phyloP scores from a whole-genome alignment of 2,888 invertebrate species.

The Mesochorus sp. region DNA sequence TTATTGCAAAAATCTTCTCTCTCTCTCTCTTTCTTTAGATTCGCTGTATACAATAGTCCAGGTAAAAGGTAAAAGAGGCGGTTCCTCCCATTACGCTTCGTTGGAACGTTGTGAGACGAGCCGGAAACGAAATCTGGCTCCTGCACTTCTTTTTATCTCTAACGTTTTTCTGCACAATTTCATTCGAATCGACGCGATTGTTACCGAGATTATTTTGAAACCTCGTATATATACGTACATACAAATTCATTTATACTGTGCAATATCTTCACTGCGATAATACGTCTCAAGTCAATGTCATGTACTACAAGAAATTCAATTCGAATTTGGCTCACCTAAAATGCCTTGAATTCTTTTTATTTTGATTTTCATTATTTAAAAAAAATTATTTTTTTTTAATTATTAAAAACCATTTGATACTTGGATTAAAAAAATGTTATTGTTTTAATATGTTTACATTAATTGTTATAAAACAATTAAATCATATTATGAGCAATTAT shows the following conservation, averaged over 20 bases:
- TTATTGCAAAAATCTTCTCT: slow-evolving; percentile 13
- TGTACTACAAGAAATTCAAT: not conserved
- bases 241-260: not conserved
- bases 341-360: too few relatives aligned
- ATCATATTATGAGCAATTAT: too few relatives aligned
- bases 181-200: slow-evolving; percentile 38
- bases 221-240: not conserved
- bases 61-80: slow-evolving; percentile 47
- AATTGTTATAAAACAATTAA: too few relatives aligned
- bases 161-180: slow-evolving; percentile 56
- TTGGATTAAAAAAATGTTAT: too few relatives aligned
- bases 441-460: too few relatives aligned
- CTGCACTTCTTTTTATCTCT: slow-evolving; percentile 1
- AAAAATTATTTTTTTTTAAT: too few relatives aligned
- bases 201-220: slow-evolving; percentile 37
- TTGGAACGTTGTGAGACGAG: slow-evolving; percentile 54
- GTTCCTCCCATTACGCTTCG: slow-evolving; percentile 55
- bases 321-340: not conserved
- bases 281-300: not conserved
- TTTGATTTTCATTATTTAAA: too few relatives aligned
- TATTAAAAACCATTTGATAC: too few relatives aligned
- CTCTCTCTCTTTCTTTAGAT: not conserved
- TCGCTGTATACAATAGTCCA: not conserved
- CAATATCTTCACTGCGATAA: not conserved
- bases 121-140: slow-evolving; percentile 49